Base-by-base conservation (phyloP, 2,113 vertebrate species). In the Choloepus hoffmanni region DNA sequence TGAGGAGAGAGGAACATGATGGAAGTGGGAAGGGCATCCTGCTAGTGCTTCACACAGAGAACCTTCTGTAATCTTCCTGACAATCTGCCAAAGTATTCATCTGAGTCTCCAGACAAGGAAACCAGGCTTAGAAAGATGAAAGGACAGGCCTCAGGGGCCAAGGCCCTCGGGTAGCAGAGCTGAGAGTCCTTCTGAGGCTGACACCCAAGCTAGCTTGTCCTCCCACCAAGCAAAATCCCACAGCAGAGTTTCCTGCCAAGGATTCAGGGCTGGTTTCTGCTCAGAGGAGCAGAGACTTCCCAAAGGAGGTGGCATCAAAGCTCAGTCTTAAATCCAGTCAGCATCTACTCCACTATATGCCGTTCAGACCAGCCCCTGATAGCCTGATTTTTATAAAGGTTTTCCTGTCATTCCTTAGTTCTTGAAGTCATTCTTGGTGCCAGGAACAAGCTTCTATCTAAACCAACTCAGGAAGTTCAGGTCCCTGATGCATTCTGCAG, bases 11-110 rank as follows among this genome's bases (percentile, higher is more conserved):
- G 70, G 13, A 45, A 36, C 4, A 0, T 23, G 40, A 58, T 21
- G 15, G 53, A 9, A 19, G 13, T 15, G 30, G 5, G 79, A 36
- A 90, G n/a, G 50, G 13, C 19, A 26, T 15, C 1, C 16, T 53
- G 33, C 30, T 24, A 55, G 2, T 10, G 48, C 58, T 93, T 48
- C 0, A 23, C 15, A 45, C 13, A 48, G 16, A 43, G 45, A 4
- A n/a, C 55, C 62, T 76, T 95, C 53, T 82, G 73, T 62, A 83
- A 77, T 60, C 30, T 84, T 95, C 63, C 92, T n/a, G 62, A 84
- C 53, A 7, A 45, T 19, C 30, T 83, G 60, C 62, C 68, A 68
- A 45, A 21, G 65, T 48, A 23, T 48, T n/a, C 85, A 18, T 87
- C 50, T 95, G 18, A 28, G 30, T 95, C 77, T 85, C 40, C 92